Base-by-base conservation (phyloP, 1,140 invertebrate species). In the Coelopa frigida region DNA sequence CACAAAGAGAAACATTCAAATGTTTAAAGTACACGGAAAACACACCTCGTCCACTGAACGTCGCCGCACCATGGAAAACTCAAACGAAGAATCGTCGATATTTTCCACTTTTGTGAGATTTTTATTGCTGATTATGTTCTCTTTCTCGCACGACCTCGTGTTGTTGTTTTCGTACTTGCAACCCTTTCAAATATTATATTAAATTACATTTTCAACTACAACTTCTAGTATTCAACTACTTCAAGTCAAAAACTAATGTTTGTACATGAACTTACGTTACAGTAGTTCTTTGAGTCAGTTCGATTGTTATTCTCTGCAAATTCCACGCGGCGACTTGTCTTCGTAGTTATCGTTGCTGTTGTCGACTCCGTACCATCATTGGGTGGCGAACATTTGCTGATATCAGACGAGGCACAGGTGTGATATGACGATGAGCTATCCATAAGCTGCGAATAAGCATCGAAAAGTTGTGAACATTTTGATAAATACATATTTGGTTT, bases 1-100 rank as follows among this genome's bases (percentile, higher is more conserved):
- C 24, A 29, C 17, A 21, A 5, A 42, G n/a, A 5, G 8, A 39
- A 22, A 40, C 31, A n/a, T 11, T 37, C 14, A 36, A 36, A 36
- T 36, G 14, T 14, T 36, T 31, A 21, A 36, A 22, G 14, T 14
- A 43, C 3, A 32, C n/a, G 49, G 15, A 37, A 24, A 48, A 65
- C 61, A 55, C 51, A 66, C 62, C 62, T 66, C 62, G 31, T 66
- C 63, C 33, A 63, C 52, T 29, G 62, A 66, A 48, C 62, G 57
- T 41, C 62, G 54, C 42, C 62, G 62, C 48, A 67, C 53, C 63
- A 67, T 67, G 40, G 58, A 67, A 51, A 63, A 61, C 52, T 67
- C 63, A 61, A 67, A 67, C 38, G 59, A 61, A 15, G 50, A 50
- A 35, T 61, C 62, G 44, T 55, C 53, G 29, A 52, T 41, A 43